Base-by-base conservation (phyloP, 2,113 vertebrate species). In the Syngnathus floridae region DNA sequence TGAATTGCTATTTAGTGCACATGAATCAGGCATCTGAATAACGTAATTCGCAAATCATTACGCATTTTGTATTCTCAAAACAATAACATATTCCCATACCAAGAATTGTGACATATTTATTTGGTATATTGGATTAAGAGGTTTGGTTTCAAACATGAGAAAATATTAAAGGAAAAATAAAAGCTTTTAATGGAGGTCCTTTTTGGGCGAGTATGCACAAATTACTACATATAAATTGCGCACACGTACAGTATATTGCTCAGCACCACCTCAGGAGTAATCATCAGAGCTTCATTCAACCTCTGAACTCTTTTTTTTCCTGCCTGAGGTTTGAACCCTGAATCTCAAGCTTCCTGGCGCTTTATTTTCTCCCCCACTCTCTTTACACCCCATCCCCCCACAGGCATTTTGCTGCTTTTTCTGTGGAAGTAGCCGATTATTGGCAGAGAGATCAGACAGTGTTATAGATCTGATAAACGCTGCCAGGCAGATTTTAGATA, bases 391-490 rank as follows among this genome's bases (percentile, higher is more conserved):
- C 55, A 58, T 62, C 46, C 54, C 58, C 76, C 79, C 56, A 0
- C 16, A 5, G 72, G 82, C 52, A 0, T 57, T 46, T 14, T 49
- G 46, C 62, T 14, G 31, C 49, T 46, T 56, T 72, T 70, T 73
- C 26, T 61, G 57, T 67, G 57, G 52, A 67, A 76, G 67, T 66
- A 41, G 62, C 66, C 52, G 72, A 79, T 82, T 71, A 78, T 70
- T 78, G 79, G 79, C 75, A 72, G 65, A 21, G 67, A 77, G 74
- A 79, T 75, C 67, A 75, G 65, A 74, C 71, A 0, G 22, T 52
- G 49, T 73, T 72, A 81, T 64, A 65, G 75, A 76, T 79, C 77
- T 72, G 75, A 78, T 76, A 62, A 62, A 78, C 0, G 66, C 77
- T 59, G 58, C 41, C 0, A 49, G 82, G 70, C 65, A 76, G 43